phyloP scores from a whole-genome alignment of 1,140 invertebrate genomes.

The Ephestia elutella region DNA sequence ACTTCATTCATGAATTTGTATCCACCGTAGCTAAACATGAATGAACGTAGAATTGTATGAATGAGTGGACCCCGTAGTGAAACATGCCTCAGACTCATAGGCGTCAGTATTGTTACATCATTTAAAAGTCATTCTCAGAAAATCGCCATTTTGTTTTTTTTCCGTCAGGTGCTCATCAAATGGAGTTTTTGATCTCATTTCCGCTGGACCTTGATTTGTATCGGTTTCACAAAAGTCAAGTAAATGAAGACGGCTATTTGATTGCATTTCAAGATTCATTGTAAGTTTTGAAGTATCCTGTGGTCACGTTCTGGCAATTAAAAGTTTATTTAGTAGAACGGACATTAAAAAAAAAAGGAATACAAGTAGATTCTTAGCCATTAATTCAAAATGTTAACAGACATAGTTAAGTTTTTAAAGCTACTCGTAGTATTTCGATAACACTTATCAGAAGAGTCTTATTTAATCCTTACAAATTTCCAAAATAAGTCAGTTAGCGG shows the following conservation, averaged over 20 bases:
- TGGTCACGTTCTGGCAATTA: background rate
- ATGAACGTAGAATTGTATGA: constrained; percentile 36
- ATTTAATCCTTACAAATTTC: no score
- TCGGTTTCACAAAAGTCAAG: background rate
- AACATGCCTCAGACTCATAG: constrained; percentile 24
- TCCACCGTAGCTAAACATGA: constrained; percentile 30
- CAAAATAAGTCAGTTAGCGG: no score
- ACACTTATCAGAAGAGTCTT: no score
- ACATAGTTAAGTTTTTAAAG: no score
- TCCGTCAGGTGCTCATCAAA: constrained; percentile 53
- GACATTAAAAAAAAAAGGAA: background rate
- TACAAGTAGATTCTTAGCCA: no score
- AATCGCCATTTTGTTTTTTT: constrained; percentile 7
- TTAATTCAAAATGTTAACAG: no score
- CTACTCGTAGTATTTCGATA: no score
- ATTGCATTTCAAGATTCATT: background rate
- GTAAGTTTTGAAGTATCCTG: background rate
- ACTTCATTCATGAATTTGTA: constrained; percentile 24
- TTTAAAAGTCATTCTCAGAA: constrained; percentile 31
- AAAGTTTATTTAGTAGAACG: background rate
- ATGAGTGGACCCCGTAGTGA: constrained; percentile 35
- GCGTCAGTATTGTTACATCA: constrained; percentile 27
- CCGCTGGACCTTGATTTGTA: constrained; percentile 33
- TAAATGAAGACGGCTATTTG: background rate
- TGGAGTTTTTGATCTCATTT: constrained; percentile 46